phyloP scores from a whole-genome alignment of 2,888 invertebrate genomes.

The Drosophila subquinaria region DNA sequence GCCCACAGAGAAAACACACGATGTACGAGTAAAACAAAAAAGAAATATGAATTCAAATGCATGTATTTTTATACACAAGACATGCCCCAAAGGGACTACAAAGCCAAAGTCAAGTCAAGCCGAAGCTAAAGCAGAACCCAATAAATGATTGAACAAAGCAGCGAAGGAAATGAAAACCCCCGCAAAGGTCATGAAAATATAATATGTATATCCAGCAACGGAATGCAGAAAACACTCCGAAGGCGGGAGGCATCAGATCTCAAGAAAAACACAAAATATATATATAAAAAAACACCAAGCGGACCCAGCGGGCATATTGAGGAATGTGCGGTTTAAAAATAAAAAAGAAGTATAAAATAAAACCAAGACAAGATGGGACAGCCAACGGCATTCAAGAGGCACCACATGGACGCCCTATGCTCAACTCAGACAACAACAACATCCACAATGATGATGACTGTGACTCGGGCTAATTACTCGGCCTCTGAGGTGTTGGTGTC shows the following conservation, averaged over 20 bases:
- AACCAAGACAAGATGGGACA: constrained; percentile 39
- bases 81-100: constrained; percentile 74
- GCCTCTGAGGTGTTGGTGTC: constrained; percentile 54
- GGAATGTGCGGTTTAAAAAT: constrained; percentile 79
- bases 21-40: constrained; percentile 13
- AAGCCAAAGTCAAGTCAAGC: constrained; percentile 56
- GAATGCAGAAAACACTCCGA: constrained; percentile 29
- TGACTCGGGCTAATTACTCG: constrained; percentile 58
- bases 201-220: constrained; percentile 37
- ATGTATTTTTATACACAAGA: constrained; percentile 65
- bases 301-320: constrained; percentile 70
- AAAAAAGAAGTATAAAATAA: constrained; percentile 60
- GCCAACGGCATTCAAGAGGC: constrained; percentile 43
- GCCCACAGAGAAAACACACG: constrained; percentile 49
- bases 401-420: constrained; percentile 67
- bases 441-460: constrained; percentile 7
- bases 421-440: constrained; percentile 18
- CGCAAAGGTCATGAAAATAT: constrained; percentile 79
- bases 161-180: constrained; percentile 68
- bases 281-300: constrained; percentile 24
- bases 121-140: constrained; percentile 38
- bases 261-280: not conserved
- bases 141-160: constrained; percentile 82
- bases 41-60: constrained; percentile 56
- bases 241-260: constrained; percentile 29